phyloP scores from a whole-genome alignment of 1,140 invertebrate species.

The Halesus radiatus region DNA sequence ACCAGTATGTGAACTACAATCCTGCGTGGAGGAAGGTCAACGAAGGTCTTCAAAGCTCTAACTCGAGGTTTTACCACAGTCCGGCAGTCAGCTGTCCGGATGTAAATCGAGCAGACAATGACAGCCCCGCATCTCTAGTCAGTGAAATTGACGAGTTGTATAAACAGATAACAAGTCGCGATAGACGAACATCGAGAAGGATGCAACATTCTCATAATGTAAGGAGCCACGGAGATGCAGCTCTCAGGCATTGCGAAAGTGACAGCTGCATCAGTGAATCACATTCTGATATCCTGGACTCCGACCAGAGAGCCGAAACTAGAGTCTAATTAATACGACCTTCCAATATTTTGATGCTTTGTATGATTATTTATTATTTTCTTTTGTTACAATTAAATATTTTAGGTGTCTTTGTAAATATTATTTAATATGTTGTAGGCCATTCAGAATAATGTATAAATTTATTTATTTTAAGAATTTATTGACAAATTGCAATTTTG shows the following conservation, averaged over 20 bases:
- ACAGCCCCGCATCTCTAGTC: conserved; percentile 66
- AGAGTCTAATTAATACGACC: conserved; percentile 37
- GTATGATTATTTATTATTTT: neutral
- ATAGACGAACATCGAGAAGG: conserved; percentile 60
- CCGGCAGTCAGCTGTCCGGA: conserved; percentile 67
- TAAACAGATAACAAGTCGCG: conserved; percentile 70
- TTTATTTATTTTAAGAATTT: conserved; percentile 27
- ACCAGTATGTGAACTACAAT: conserved; percentile 68
- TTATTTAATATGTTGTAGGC: neutral
- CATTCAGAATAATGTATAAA: neutral
- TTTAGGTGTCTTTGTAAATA: conserved; percentile 1
- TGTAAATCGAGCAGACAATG: conserved; percentile 62
- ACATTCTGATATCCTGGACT: conserved; percentile 61
- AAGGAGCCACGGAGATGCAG: conserved; percentile 65
- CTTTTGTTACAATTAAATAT: neutral
- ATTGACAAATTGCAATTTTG: conserved; percentile 12
- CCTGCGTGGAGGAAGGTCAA: conserved; percentile 65
- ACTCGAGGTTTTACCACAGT: conserved; percentile 66
- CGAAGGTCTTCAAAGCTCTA: conserved; percentile 61
- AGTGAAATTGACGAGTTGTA: conserved; percentile 74
- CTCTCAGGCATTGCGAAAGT: conserved; percentile 64
- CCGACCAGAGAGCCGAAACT: conserved; percentile 51
- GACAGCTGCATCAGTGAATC: conserved; percentile 69
- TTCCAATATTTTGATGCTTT: neutral
- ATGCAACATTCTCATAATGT: conserved; percentile 60